Percentiles rank a stretch among this genome's conserved stretches.
Evolutionary conservation across 2,888 invertebrate genomes (phyloP).

Genomic region (Lordiphosa andalusiaca): DNA sequence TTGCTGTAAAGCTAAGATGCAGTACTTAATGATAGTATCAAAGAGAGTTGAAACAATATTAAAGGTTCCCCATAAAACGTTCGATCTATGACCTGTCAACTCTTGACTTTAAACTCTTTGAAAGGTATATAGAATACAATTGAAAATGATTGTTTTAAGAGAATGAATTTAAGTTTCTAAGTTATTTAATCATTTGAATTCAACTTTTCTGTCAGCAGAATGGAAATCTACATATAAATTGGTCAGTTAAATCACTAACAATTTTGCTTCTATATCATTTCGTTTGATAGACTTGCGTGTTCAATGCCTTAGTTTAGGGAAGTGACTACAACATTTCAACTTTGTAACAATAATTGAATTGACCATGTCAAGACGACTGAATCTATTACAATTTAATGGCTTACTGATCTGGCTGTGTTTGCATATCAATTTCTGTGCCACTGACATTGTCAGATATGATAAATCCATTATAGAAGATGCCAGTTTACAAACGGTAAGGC

Average conservation of each 20-base stretch:
- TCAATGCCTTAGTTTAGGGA: neutral
- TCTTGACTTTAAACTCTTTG: too few species aligned
- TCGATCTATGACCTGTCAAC: too few species aligned
- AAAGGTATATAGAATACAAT: too few species aligned
- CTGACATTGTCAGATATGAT: conserved; percentile 6
- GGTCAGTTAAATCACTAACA: conserved; percentile 13
- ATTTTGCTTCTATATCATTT: neutral
- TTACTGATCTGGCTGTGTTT: conserved; percentile 12
- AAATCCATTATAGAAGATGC: conserved; percentile 34
- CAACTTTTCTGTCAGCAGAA: neutral
- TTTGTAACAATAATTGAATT: too few species aligned
- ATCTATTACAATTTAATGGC: neutral
- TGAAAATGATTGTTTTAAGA: too few species aligned
- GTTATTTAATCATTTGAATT: too few species aligned
- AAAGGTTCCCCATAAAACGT: too few species aligned
- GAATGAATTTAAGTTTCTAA: too few species aligned
- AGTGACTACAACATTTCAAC: neutral
- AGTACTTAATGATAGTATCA: too few species aligned
- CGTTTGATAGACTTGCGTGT: too few species aligned
- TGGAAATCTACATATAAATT: conserved; percentile 4
- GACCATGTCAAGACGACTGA: neutral
- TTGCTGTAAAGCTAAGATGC: too few species aligned
- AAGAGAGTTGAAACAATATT: too few species aligned
- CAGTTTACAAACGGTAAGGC: conserved; percentile 30
- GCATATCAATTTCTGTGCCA: neutral